A percentile compares a stretch with the other conserved stretches of the same genome.
phyloP scores from a whole-genome alignment of 1,140 invertebrate genomes.

The Scylla paramamosain region DNA sequence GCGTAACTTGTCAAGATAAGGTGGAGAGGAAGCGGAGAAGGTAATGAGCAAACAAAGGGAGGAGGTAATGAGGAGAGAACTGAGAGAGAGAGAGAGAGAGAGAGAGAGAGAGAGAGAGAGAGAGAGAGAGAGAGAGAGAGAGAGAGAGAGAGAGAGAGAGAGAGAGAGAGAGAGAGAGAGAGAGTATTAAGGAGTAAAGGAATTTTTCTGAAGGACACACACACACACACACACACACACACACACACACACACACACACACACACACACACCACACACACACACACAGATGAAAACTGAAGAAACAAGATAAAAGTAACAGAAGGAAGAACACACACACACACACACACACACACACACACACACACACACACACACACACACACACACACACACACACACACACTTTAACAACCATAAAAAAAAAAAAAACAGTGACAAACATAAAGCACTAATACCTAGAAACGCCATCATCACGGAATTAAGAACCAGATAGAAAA shows the following conservation, averaged over 20 bases:
- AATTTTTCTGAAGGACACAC: neutral
- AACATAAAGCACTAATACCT: too few species aligned
- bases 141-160: neutral
- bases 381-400: slow-evolving; percentile 32
- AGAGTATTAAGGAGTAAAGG: neutral
- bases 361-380: slow-evolving; percentile 27
- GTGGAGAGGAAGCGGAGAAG: neutral
- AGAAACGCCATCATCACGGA: too few species aligned
- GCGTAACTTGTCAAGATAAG: slow-evolving; percentile 22
- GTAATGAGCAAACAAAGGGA: slow-evolving; percentile 13
- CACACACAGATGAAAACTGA: neutral
- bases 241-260: neutral
- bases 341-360: slow-evolving; percentile 49
- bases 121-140: slow-evolving; percentile 4
- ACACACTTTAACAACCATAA: neutral
- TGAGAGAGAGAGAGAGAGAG: neutral
- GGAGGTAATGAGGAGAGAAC: neutral
- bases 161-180: neutral
- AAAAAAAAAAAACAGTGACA: neutral
- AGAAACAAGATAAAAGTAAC: neutral
- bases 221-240: slow-evolving; percentile 11
- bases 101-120: slow-evolving; percentile 20
- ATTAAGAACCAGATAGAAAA: too few species aligned
- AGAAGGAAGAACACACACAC: slow-evolving; percentile 1
- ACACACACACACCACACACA: neutral